Base-by-base conservation (phyloP, 64 coral and sea anemone species). In the Porites lutea region DNA sequence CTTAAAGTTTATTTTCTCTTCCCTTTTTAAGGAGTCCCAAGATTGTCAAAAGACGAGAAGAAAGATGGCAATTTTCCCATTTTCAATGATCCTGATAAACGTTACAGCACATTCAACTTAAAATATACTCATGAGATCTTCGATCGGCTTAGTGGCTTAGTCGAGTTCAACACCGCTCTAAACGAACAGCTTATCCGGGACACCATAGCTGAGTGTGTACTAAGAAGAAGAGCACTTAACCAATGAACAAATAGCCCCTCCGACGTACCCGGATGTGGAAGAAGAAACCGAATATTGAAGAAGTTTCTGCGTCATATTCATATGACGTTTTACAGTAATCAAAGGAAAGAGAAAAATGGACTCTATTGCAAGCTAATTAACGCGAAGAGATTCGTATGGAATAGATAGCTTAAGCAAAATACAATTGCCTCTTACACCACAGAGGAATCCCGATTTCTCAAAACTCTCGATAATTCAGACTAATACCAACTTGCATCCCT, bases 51-150 rank as follows among this genome's bases (percentile, higher is more conserved):
- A 49, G 92, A 90, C 5, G 92, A 91, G 4, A 90, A 71, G 46
- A 47, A 53, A 15, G 82, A 82, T 52, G 95, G 79, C 22, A 57
- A 94, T n/a, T 97, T 97, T 52, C 82, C 92, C 2, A 13, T 97
- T 3, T 97, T 91, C 51, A 89, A 97, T 23, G 95, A 97, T 52
- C 95, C 92, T 19, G n/a, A 91, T 2, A 77, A 92, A 22, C 67
- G 79, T 4, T 98, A 78, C 78, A 94, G 82, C 50, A 91, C 96
- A 0, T 98, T 98, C 44, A 83, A 94, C 63, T 98, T 98, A 27
- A 68, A 94, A 12, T 98, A 98, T 72, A 59, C 92, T 7, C 72
- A 98, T 46, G 75, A 88, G 19, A 59, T 78, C 2, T 98, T 98
- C 23, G 96, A 98, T 78, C 64, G 77, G 16, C 88, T 98, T 3